Base-by-base conservation (phyloP, 2,797 vertebrate genomes). In the Phylloscopus collybita region DNA sequence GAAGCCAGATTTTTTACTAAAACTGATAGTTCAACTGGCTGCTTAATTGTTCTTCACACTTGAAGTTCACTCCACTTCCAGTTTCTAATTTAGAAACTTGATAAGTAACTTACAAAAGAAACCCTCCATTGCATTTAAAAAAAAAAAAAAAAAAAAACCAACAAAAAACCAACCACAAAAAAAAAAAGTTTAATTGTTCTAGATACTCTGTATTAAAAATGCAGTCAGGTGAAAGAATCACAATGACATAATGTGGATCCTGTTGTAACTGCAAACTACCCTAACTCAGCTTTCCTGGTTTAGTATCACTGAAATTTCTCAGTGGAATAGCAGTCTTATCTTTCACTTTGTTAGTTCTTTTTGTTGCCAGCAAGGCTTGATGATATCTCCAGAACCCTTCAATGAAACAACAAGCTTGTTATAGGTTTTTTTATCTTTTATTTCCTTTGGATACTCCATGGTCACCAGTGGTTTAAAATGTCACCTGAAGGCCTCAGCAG, bases 361-460 rank as follows among this genome's bases (percentile, higher is more conserved):
- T 91, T 96, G 65, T 97, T 96, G 80, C 92, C 94, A 83, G 81
- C 34, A 9, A 92, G 86, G 88, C 82, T 89, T 90, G 92, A 83
- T 97, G 85, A 19, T 94, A 95, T 96, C 93, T 86, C 65, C 60
- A 97, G 84, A 97, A 91, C 59, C 70, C 80, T 93, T 94, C 95
- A 93, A 94, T 90, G 92, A 75, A 79, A 96, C 80, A 97, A 95
- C 91, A 95, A 92, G 94, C 97, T 97, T 97, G 96, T 98, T 97
- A 97, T 84, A 97, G 85, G 94, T 87, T 96, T 94, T 97, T 97
- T 97, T 98, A 98, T 98, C 98, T 97, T 94, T 69, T 97, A 82
- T 97, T 96, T 95, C 88, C 66, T 97, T 97, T 97, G 94, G 97
- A 97, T 95, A 65, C 91, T 88, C 49, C 59, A 11, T 90, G 70